Evolutionary conservation across 2,113 vertebrate species (phyloP), one percentile per base, ranked within the genome.

Genomic region (Sula dactylatra): DNA sequence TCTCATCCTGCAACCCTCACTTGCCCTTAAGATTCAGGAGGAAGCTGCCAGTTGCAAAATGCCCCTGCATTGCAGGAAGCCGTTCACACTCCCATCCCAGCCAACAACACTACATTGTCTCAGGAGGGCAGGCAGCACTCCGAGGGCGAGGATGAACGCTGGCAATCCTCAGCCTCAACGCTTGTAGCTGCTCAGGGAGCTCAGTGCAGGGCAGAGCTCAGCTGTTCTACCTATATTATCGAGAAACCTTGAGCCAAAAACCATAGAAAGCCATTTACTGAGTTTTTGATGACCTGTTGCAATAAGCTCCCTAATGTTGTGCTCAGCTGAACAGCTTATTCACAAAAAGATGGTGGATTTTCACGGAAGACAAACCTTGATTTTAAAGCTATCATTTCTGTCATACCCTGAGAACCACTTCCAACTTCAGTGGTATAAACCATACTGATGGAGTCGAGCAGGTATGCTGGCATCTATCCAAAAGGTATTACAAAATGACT

Each of bases 11-110:
- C 86, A 92, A 26, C 54, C 40, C 59, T 77, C 64, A 15, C 34
- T 15, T 20, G 25, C 50, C 78, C 45, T 78, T 34, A 66, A 2
- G 3, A 74, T 62, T 84, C 82, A 29, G 47, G 52, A 82, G 31
- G 70, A 93, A 82, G 81, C 52, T 89, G 89, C 86, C 77, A 74
- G 89, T 27, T 89, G 52, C 73, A 94, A 77, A 89, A 56, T 47
- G 81, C 21, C 81, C 47, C 81, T 87, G 87, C 77, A 52, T 31
- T 89, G 86, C 93, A 95, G 89, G 93, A 89, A 94, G 81, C 66
- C 55, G 70, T 36, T 91, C 52, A 47, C 2, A 0, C 81, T 92
- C 42, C 65, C 73, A 52, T 40, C 77, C 26, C 89, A 87, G 94
- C 61, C 93, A 95, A 45, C 67, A 61, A 9, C 38, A 12, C 77